These are phyloP conservation scores for Danio kyathit DNA, from an alignment of 2,797 vertebrate species.

Conservation along the genomic window DNA sequence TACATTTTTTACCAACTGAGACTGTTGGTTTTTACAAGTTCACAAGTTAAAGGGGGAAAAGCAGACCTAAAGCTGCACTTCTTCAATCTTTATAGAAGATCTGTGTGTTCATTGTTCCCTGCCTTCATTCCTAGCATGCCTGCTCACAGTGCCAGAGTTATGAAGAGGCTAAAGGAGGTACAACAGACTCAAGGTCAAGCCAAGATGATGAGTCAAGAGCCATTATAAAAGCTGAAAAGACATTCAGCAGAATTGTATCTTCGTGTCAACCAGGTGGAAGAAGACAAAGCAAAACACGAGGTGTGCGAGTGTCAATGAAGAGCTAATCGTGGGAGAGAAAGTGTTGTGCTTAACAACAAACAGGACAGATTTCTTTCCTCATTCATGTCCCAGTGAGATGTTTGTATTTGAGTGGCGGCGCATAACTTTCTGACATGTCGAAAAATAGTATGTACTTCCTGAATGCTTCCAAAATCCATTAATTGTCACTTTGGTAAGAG, in stretches of 20 bases:
- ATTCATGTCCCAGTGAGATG: neutral
- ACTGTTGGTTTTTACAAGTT: neutral
- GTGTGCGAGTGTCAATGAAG: neutral
- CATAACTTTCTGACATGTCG: neutral
- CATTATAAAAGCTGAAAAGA: slow-evolving; percentile 34
- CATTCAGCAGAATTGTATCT: slow-evolving; percentile 13
- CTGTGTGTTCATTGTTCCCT: slow-evolving; percentile 48
- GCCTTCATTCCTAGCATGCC: slow-evolving; percentile 53
- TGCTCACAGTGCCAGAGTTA: slow-evolving; percentile 25
- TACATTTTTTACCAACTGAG: slow-evolving; percentile 13
- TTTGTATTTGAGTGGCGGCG: neutral
- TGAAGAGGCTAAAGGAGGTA: slow-evolving; percentile 36
- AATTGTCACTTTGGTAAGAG: neutral
- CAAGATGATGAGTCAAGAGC: slow-evolving; percentile 41
- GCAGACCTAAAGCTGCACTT: slow-evolving; percentile 1
- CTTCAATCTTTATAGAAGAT: slow-evolving; percentile 1
- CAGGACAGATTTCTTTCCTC: neutral
- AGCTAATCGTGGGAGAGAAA: neutral
- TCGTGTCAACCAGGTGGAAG: slow-evolving; percentile 19
- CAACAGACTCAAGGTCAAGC: slow-evolving; percentile 47
- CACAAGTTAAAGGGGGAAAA: slow-evolving; percentile 2
- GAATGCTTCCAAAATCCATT: neutral
- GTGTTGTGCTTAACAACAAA: neutral
- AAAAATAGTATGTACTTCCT: neutral
- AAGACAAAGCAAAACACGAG: neutral